Conservation (phyloP, 2,797 vertebrate genomes). For the Pristis pectinata region DNA sequence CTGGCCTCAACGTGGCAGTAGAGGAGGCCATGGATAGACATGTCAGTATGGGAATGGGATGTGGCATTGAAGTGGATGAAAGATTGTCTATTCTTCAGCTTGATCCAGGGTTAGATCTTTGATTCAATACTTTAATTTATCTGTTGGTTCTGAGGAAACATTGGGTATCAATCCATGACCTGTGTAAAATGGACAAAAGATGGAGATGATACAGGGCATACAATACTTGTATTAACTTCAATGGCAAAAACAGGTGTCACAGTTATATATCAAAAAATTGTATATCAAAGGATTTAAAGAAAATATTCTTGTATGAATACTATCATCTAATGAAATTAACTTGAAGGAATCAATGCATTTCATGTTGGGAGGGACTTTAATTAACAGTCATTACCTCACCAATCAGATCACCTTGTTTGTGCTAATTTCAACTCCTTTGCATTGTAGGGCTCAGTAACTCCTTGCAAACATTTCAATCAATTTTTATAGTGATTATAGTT, state of each 20-base stretch:
- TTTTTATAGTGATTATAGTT: neutral
- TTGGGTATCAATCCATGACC: neutral
- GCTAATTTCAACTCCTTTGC: neutral
- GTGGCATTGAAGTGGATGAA: no score
- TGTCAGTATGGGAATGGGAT: no score
- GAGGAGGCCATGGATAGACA: no score
- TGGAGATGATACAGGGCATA: neutral
- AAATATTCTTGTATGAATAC: neutral
- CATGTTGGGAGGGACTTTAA: neutral
- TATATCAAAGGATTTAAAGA: neutral
- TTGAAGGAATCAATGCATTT: neutral
- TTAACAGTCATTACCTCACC: neutral
- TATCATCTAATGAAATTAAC: neutral
- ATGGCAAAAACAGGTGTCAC: neutral
- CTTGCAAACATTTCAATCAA: neutral
- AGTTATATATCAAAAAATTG: neutral
- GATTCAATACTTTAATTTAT: neutral
- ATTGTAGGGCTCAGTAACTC: neutral
- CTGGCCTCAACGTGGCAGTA: no score
- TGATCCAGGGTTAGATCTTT: neutral
- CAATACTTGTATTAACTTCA: neutral
- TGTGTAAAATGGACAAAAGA: no score
- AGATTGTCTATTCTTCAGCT: neutral
- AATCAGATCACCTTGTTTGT: neutral
- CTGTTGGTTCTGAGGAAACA: neutral